These are phyloP conservation scores for Drosophila fuyamai DNA, from an alignment of 1,140 invertebrate genomes.

Conservation along the genomic window DNA sequence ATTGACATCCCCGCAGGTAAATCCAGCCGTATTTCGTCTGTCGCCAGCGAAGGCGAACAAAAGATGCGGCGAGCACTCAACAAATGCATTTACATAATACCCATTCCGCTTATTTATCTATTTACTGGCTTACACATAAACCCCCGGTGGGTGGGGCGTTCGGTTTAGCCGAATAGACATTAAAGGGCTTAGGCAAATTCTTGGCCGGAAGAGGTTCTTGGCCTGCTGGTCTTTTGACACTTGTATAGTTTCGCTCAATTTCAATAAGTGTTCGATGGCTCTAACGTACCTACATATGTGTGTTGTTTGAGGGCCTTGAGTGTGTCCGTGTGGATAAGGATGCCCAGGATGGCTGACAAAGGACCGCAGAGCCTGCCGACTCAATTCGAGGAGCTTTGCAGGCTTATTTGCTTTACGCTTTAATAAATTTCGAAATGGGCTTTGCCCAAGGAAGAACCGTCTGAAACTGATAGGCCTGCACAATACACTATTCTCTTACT, in stretches of 20 bases:
- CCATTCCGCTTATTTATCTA: constrained; percentile 55
- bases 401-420: constrained; percentile 54
- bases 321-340: constrained; percentile 18
- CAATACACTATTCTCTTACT: constrained; percentile 19
- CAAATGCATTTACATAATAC: constrained; percentile 68
- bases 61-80: constrained; percentile 39
- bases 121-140: constrained; percentile 51
- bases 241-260: constrained; percentile 78
- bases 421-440: constrained; percentile 49
- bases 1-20: constrained; percentile 17
- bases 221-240: constrained; percentile 65
- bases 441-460: constrained; percentile 7
- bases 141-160: constrained; percentile 1
- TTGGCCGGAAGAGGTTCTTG: constrained; percentile 36
- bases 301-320: background rate
- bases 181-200: constrained; percentile 61
- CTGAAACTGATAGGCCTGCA: constrained; percentile 41
- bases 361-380: constrained; percentile 4
- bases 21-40: background rate
- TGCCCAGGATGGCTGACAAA: constrained; percentile 26
- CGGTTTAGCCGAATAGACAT: constrained; percentile 31
- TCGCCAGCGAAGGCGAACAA: constrained; percentile 26
- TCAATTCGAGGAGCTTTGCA: constrained; percentile 18
- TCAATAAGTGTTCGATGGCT: constrained; percentile 65
- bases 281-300: constrained; percentile 15